phyloP scores from a whole-genome alignment of 2,797 vertebrate genomes.

The Masticophis lateralis region DNA sequence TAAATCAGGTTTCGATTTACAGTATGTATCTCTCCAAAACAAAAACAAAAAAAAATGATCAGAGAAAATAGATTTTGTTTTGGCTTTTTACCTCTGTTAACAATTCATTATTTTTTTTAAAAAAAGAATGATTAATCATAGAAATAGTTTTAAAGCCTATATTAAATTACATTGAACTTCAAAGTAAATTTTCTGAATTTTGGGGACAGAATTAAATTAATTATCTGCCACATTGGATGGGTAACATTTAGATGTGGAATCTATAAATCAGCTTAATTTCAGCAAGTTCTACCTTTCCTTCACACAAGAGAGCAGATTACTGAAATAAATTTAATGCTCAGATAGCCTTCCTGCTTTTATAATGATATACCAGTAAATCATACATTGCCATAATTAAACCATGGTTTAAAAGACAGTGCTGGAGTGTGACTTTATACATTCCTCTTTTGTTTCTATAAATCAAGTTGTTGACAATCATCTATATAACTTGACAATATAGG shows the following conservation, averaged over 20 bases:
- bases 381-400: background rate
- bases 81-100: background rate
- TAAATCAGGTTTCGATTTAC: background rate
- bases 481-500: background rate
- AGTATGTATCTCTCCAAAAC: background rate
- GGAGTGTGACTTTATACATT: background rate
- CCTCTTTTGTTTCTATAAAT: background rate
- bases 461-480: slow-evolving; percentile 1
- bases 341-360: background rate
- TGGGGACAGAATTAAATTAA: background rate
- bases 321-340: background rate
- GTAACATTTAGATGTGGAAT: background rate
- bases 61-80: background rate
- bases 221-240: background rate
- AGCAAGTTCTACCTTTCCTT: background rate
- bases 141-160: background rate
- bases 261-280: background rate
- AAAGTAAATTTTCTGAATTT: background rate
- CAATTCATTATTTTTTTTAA: background rate
- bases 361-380: background rate
- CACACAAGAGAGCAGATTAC: background rate
- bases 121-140: background rate
- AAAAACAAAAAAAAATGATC: background rate
- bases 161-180: background rate
- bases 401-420: background rate